A percentile compares a stretch with the other conserved stretches of the same genome.
Conservation (phyloP, 2,888 invertebrate species). For the Crocallis elinguaria region DNA sequence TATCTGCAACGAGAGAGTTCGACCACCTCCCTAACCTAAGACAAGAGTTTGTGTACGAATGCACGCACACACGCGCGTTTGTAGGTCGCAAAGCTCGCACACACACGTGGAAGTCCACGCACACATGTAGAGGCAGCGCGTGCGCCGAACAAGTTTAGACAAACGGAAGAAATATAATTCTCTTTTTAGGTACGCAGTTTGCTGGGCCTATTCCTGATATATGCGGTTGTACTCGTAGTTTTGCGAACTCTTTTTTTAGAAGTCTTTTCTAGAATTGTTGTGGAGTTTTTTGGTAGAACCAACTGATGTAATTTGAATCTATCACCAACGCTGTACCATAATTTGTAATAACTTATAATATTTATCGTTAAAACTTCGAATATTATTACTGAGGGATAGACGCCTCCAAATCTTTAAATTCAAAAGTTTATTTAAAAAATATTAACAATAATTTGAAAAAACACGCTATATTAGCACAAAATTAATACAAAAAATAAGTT, state of each 20-base stretch:
- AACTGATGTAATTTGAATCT: too few species aligned
- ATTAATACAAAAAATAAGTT: too few species aligned
- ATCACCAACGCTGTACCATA: too few species aligned
- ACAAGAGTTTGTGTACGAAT: conserved; percentile 63
- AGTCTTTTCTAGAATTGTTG: not conserved
- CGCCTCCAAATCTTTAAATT: too few species aligned
- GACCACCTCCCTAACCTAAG: conserved; percentile 85
- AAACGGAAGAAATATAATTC: conserved; percentile 84
- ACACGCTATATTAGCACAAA: too few species aligned
- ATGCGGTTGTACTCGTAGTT: conserved; percentile 7
- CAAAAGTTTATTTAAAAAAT: too few species aligned
- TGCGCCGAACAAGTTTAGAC: conserved; percentile 82
- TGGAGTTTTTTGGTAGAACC: not conserved
- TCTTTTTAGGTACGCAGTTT: conserved; percentile 73
- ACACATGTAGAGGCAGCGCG: conserved; percentile 67
- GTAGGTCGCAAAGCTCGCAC: conserved; percentile 53
- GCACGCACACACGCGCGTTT: conserved; percentile 58
- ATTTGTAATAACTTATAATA: too few species aligned
- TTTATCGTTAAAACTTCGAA: too few species aligned
- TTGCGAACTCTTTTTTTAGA: not conserved
- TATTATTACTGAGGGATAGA: too few species aligned
- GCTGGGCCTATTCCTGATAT: conserved; percentile 36
- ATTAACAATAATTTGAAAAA: too few species aligned
- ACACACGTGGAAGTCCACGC: conserved; percentile 55
- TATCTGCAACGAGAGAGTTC: conserved; percentile 80